phyloP scores from a whole-genome alignment of 2,797 vertebrate genomes.

The Arctocebus calabarensis region DNA sequence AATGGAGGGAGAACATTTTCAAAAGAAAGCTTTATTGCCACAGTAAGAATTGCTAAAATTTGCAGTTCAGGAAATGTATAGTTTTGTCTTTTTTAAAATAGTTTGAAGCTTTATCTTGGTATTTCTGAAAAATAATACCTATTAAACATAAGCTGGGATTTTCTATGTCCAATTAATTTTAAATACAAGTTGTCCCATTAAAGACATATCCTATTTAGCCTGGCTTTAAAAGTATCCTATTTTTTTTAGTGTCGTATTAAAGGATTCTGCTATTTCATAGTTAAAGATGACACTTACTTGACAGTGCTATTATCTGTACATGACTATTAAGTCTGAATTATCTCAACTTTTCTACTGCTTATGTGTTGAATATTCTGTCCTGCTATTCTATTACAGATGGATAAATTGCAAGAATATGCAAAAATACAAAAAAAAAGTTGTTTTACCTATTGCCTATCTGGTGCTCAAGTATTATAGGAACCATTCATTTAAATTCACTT shows the following conservation, averaged over 20 bases:
- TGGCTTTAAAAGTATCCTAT: conserved; percentile 57
- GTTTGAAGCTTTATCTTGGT: conserved; percentile 69
- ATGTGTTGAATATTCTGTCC: not conserved
- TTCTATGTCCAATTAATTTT: conserved; percentile 76
- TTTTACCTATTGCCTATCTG: not conserved
- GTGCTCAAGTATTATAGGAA: not conserved
- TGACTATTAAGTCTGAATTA: conserved; percentile 55
- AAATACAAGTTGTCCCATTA: conserved; percentile 70
- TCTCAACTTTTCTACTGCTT: conserved; percentile 48
- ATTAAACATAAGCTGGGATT: conserved; percentile 79
- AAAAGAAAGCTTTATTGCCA: conserved; percentile 69
- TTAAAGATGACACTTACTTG: conserved; percentile 69
- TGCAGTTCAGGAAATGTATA: conserved; percentile 49
- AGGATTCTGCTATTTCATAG: conserved; percentile 59
- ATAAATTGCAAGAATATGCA: not conserved
- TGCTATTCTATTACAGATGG: not conserved
- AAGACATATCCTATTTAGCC: conserved; percentile 67
- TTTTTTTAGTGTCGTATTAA: conserved; percentile 30
- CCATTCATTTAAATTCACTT: not conserved
- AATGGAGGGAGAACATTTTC: conserved; percentile 27
- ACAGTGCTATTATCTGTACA: conserved; percentile 60
- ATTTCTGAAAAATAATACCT: conserved; percentile 62
- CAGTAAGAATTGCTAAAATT: conserved; percentile 61
- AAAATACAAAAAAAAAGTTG: conserved; percentile 37
- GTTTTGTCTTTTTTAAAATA: conserved; percentile 67